A percentile compares a stretch with the other conserved stretches of the same genome.
phyloP scores from a whole-genome alignment of 2,888 invertebrate genomes.

The Drosophila borborema region DNA sequence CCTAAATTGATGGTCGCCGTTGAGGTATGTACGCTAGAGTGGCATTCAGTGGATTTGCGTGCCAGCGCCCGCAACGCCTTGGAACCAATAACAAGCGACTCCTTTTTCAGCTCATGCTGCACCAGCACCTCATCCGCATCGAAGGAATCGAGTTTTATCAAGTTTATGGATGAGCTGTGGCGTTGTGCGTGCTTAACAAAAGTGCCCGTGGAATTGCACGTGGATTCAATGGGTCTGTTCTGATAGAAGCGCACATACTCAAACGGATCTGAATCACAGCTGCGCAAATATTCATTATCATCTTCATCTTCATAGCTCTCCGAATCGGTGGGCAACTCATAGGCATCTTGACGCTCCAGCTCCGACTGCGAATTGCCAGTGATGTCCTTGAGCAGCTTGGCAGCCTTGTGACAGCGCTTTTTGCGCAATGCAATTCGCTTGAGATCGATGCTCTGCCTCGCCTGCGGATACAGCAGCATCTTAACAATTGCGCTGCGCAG shows the following conservation, averaged over 20 bases:
- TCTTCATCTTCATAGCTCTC: slow-evolving; percentile 85
- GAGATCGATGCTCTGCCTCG: slow-evolving; percentile 86
- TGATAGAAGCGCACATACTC: slow-evolving; percentile 90
- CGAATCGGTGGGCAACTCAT: slow-evolving; percentile 85
- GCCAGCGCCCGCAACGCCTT: slow-evolving; percentile 81
- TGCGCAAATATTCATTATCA: slow-evolving; percentile 77
- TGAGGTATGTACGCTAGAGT: slow-evolving; percentile 85
- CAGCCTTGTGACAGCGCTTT: slow-evolving; percentile 83
- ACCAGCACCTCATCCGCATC: slow-evolving; percentile 48
- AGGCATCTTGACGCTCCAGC: slow-evolving; percentile 87
- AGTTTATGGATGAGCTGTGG: slow-evolving; percentile 81
- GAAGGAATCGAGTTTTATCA: slow-evolving; percentile 80
- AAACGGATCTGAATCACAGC: slow-evolving; percentile 87
- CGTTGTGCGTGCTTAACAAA: slow-evolving; percentile 86
- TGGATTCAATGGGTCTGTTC: slow-evolving; percentile 82
- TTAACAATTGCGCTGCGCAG: slow-evolving; percentile 91
- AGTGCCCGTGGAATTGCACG: slow-evolving; percentile 84
- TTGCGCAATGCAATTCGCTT: slow-evolving; percentile 86
- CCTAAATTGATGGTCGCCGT: slow-evolving; percentile 85
- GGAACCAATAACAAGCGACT: slow-evolving; percentile 84
- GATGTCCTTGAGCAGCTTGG: slow-evolving; percentile 84
- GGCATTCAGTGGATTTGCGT: slow-evolving; percentile 78
- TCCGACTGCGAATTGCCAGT: slow-evolving; percentile 77
- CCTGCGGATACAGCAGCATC: slow-evolving; percentile 89
- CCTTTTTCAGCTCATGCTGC: slow-evolving; percentile 73